A percentile compares a stretch with the other conserved stretches of the same genome.
phyloP scores from a whole-genome alignment of 1,140 invertebrate species.

The Drosophila auraria region DNA sequence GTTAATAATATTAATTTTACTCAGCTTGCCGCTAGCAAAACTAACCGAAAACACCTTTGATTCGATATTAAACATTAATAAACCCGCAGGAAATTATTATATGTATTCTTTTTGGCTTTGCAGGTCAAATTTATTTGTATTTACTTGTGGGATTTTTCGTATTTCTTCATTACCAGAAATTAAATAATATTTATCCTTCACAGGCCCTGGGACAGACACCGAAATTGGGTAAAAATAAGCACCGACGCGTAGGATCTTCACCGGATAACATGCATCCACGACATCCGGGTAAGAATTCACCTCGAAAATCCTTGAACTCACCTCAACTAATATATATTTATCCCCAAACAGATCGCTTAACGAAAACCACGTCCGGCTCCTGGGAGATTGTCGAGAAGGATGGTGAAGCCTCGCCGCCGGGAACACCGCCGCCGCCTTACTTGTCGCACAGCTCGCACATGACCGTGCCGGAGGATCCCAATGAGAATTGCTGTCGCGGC shows the following conservation, averaged over 20 bases:
- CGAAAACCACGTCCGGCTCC: constrained; percentile 78
- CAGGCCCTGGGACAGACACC: constrained; percentile 82
- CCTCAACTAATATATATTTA: background rate
- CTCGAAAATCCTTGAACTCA: too few species aligned
- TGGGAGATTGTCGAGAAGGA: constrained; percentile 85
- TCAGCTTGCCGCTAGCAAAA: constrained; percentile 32
- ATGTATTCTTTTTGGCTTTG: constrained; percentile 23
- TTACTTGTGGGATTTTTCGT: background rate
- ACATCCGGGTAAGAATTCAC: constrained; percentile 65
- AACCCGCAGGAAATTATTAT: constrained; percentile 26
- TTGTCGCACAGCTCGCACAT: constrained; percentile 79
- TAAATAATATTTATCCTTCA: background rate
- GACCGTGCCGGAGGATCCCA: constrained; percentile 70
- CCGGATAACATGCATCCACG: constrained; percentile 83
- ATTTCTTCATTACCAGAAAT: background rate
- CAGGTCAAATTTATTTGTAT: constrained; percentile 24
- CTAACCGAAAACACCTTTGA: constrained; percentile 26
- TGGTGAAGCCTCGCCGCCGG: constrained; percentile 90
- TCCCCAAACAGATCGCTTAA: constrained; percentile 64
- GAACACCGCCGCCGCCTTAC: constrained; percentile 95
- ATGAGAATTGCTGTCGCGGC: constrained; percentile 56
- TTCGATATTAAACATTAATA: constrained; percentile 23
- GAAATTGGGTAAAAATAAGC: constrained; percentile 76
- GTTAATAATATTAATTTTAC: constrained; percentile 41
- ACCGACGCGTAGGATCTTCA: constrained; percentile 82